Evolutionary conservation across 2,888 invertebrate species (phyloP).

Genomic region (Drepana falcataria): DNA sequence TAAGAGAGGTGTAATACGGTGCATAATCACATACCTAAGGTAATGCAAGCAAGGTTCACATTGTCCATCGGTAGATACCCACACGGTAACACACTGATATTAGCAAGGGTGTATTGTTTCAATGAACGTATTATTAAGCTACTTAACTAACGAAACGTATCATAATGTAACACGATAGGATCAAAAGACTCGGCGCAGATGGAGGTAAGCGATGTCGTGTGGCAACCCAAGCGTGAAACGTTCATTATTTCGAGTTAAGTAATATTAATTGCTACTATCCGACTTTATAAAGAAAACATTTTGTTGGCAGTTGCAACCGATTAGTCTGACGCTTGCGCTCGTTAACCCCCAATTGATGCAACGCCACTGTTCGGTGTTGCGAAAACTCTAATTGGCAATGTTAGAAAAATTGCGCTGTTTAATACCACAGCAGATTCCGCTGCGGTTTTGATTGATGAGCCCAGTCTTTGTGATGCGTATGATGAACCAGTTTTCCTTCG

Average conservation of each 20-base stretch:
- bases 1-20: too few species aligned
- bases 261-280: conserved; percentile 62
- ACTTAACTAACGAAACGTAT: conserved; percentile 7
- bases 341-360: conserved; percentile 43
- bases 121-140: conserved; percentile 2
- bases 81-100: not conserved
- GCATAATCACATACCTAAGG: too few species aligned
- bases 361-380: conserved; percentile 34
- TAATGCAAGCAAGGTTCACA: too few species aligned
- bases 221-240: conserved; percentile 51
- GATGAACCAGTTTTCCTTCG: conserved; percentile 13
- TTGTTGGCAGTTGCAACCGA: conserved; percentile 49
- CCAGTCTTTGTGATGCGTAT: conserved; percentile 13
- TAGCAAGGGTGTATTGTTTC: conserved; percentile 1
- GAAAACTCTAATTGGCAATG: conserved; percentile 52
- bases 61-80: not conserved
- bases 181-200: conserved; percentile 19
- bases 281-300: conserved; percentile 57
- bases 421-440: conserved; percentile 24
- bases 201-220: conserved; percentile 25
- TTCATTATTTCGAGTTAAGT: conserved; percentile 62
- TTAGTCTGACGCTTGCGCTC: conserved; percentile 41
- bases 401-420: conserved; percentile 33
- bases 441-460: conserved; percentile 30
- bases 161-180: conserved; percentile 18